phyloP scores from a whole-genome alignment of 1,140 invertebrate genomes.

The Pygmarrhopalites habei region DNA sequence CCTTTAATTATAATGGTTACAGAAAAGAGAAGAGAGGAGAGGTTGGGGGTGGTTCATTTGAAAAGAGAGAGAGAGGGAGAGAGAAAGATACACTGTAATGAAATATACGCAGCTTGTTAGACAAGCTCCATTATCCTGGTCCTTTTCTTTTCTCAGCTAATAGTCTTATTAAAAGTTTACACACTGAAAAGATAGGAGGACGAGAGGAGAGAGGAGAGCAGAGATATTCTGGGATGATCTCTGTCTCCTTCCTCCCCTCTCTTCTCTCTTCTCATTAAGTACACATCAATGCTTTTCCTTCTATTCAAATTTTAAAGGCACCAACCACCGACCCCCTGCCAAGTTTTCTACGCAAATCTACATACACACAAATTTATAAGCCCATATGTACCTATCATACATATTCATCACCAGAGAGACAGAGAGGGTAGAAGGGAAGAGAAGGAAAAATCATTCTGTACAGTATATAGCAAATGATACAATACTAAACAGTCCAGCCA shows the following conservation, averaged over 20 bases:
- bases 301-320: constrained; percentile 17
- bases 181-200: not conserved
- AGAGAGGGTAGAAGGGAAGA: no score
- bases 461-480: no score
- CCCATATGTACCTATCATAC: no score
- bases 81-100: constrained; percentile 4
- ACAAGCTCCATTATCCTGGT: constrained; percentile 22
- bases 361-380: no score
- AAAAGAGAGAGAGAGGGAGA: not conserved
- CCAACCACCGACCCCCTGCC: not conserved
- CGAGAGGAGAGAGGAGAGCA: not conserved
- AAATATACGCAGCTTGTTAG: constrained; percentile 23
- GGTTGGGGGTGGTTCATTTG: no score
- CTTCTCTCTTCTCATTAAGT: constrained; percentile 20
- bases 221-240: not conserved
- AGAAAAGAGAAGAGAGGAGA: no score
- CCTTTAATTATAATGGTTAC: no score
- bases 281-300: constrained; percentile 21
- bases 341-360: no score
- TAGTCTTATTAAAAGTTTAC: constrained; percentile 24
- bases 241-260: constrained; percentile 6
- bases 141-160: constrained; percentile 20
- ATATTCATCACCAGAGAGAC: no score
- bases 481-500: no score
- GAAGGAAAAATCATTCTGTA: no score